Base-by-base conservation (phyloP, 2,113 vertebrate genomes). In the Pelmatolapia mariae region DNA sequence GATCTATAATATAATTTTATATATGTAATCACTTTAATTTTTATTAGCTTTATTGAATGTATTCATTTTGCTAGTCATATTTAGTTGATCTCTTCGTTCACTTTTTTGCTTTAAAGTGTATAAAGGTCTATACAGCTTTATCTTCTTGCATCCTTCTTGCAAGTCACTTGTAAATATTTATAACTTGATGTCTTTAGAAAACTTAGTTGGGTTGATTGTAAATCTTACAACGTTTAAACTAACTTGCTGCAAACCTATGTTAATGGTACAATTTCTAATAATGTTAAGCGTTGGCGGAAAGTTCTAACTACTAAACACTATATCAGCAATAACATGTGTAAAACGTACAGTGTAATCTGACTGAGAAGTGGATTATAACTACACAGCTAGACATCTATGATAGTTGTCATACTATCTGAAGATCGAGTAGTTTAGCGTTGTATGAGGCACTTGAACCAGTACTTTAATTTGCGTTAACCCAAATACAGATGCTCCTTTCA, bases 311-410 rank as follows among this genome's bases (percentile, higher is more conserved):
- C 16, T 45, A 45, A 43, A 81, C 24, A 40, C 33, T 43, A 36
- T 54, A 40, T 78, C 5, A 78, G 10, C 16, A 56, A 4, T 7
- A 81, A 33, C 10, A 61, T 63, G 19, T 66, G 4, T 71, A n/a
- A 73, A 47, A 18, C 50, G 12, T 29, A 50, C 24, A 40, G 10
- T 11, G 54, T n/a, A 12, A 54, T 13, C 13, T 50, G 47, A 47
- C 38, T 73, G 73, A 50, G 19, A 3, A 24, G 12, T 40, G 26
- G 4, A 18, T 78, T 56, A 73, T 10, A 82, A 33, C 26, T 24
- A 54, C 24, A 86, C 24, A 86, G 43, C 73, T 10, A 80, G 50
- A 61, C 5, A 47, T 61, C 80, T 66, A 53, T 57, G 8, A 56
- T 4, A 31, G 47, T 19, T 40, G 40, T 10, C 76, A 24, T 45